Percentiles rank a stretch among this genome's conserved stretches.
These are phyloP conservation scores for Cryptocephalus moraei DNA, from an alignment of 2,888 invertebrate genomes.

Conservation along the genomic window DNA sequence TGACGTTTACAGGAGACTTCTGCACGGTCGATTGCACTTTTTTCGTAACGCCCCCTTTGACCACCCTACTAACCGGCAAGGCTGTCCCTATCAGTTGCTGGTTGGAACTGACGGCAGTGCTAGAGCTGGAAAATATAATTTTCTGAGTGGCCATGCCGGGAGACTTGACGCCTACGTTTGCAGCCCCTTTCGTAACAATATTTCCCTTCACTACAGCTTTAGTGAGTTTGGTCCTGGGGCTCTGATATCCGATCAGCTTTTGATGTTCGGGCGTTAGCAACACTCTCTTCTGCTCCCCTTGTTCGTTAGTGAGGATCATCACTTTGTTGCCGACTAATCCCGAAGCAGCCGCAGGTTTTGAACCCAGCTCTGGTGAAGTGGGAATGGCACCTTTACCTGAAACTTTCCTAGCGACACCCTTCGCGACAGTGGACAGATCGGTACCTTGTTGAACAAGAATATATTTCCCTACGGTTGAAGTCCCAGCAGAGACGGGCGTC, in stretches of 20 bases:
- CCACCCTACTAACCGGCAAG: constrained; percentile 1
- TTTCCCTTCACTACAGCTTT: constrained; percentile 22
- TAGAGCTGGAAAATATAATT: not conserved
- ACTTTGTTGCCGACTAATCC: constrained; percentile 42
- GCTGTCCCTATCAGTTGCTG: not conserved
- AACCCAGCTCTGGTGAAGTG: constrained; percentile 18
- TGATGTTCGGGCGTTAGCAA: constrained; percentile 51
- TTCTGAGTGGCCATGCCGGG: not conserved
- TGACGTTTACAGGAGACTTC: not conserved
- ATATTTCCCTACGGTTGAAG: constrained; percentile 20
- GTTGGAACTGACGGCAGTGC: not conserved
- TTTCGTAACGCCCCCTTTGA: constrained; percentile 3
- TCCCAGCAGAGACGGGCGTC: constrained; percentile 8
- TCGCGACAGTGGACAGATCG: constrained; percentile 3
- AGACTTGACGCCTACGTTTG: not conserved
- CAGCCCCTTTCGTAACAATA: constrained; percentile 8
- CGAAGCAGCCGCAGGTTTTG: constrained; percentile 26
- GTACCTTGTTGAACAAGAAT: constrained; percentile 14
- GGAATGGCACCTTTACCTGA: constrained; percentile 40
- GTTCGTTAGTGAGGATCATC: constrained; percentile 54
- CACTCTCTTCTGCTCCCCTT: constrained; percentile 50
- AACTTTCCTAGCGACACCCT: constrained; percentile 25
- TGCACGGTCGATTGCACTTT: not conserved
- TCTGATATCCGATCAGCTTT: constrained; percentile 46
- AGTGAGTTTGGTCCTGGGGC: constrained; percentile 13